A percentile compares a stretch with the other conserved stretches of the same genome.
phyloP scores from a whole-genome alignment of 2,888 invertebrate genomes.

The Cerastoderma edule region DNA sequence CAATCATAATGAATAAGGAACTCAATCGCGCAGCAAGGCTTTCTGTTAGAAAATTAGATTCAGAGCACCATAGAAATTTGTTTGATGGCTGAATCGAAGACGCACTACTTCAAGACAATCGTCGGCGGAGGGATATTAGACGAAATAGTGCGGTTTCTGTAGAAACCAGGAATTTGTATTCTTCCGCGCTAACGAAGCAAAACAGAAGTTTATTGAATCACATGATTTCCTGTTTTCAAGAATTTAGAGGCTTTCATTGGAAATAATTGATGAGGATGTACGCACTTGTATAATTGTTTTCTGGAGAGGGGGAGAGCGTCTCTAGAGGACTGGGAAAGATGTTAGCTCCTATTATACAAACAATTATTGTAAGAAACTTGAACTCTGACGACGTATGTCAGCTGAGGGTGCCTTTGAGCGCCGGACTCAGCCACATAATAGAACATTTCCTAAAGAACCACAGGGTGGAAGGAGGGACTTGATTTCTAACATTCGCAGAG shows the following conservation, averaged over 20 bases:
- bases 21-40: conserved; percentile 55
- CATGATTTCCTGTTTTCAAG: conserved; percentile 56
- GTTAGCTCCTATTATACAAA: conserved; percentile 6
- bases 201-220: conserved; percentile 56
- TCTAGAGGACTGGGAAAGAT: conserved; percentile 12
- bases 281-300: conserved; percentile 45
- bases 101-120: conserved; percentile 38
- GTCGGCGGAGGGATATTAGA: conserved; percentile 55
- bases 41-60: conserved; percentile 65
- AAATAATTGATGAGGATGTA: conserved; percentile 55
- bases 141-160: conserved; percentile 57
- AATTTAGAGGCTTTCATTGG: conserved; percentile 47
- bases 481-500: too few relatives aligned
- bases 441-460: too few relatives aligned
- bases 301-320: conserved; percentile 14
- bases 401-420: background rate
- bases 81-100: conserved; percentile 36
- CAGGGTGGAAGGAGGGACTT: too few relatives aligned
- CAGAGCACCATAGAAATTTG: conserved; percentile 58
- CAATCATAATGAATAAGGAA: conserved; percentile 58
- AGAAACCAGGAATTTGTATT: conserved; percentile 54
- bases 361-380: conserved; percentile 15
- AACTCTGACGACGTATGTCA: background rate
- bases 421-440: background rate
- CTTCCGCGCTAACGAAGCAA: conserved; percentile 54